Evolutionary conservation across 1,140 invertebrate species (phyloP).

Genomic region (Drosophila sechellia): DNA sequence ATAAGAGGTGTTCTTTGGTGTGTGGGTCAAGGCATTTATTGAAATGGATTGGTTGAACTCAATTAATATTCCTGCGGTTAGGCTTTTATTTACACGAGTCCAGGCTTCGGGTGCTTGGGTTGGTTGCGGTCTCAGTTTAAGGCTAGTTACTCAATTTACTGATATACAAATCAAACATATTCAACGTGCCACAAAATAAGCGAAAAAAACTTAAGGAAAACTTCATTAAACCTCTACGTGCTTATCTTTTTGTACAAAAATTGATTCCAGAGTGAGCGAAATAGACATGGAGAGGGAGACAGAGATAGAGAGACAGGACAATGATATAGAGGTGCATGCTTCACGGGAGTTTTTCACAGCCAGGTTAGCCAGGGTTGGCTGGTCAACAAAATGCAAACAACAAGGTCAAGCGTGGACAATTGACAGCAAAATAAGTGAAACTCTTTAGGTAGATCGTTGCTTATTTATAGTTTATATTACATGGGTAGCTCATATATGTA

Average conservation of each 20-base stretch:
- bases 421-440: slow-evolving; percentile 20
- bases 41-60: slow-evolving; percentile 15
- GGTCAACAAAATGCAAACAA: slow-evolving; percentile 46
- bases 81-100: slow-evolving; percentile 36
- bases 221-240: slow-evolving; percentile 14
- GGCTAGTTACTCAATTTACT: slow-evolving; percentile 17
- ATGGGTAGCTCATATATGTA: slow-evolving; percentile 10
- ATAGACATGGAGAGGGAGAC: slow-evolving; percentile 1
- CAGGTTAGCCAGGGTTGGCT: slow-evolving; percentile 46
- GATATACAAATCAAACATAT: slow-evolving; percentile 28
- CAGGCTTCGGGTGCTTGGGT: slow-evolving; percentile 8
- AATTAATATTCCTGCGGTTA: slow-evolving; percentile 25
- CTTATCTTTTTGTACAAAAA: slow-evolving; percentile 20
- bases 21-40: slow-evolving; percentile 12
- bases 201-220: slow-evolving; percentile 27
- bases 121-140: slow-evolving; percentile 1
- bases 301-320: slow-evolving; percentile 11
- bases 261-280: slow-evolving; percentile 4
- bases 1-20: slow-evolving; percentile 1
- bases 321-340: slow-evolving; percentile 20
- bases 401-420: slow-evolving; percentile 38
- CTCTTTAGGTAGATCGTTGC: slow-evolving; percentile 12
- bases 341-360: slow-evolving; percentile 18
- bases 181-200: slow-evolving; percentile 42
- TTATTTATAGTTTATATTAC: slow-evolving; percentile 35